Percentiles rank a stretch among this genome's conserved stretches.
Conservation (phyloP, 2,113 vertebrate genomes). For the Atlantisia rogersi region DNA sequence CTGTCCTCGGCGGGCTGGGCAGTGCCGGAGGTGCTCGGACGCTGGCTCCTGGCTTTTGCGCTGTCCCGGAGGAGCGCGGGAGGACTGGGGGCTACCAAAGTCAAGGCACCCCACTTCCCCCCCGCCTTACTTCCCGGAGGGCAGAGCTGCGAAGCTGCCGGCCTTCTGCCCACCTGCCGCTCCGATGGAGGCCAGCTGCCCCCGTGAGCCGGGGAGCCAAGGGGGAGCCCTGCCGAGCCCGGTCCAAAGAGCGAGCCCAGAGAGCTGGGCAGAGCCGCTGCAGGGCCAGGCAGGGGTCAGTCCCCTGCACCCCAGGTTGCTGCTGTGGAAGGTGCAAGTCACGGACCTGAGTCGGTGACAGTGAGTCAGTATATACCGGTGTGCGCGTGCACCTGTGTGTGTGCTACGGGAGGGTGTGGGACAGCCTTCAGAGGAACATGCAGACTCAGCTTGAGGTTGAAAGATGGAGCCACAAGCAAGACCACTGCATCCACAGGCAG, state of each 20-base stretch:
- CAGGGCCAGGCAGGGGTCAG: neutral
- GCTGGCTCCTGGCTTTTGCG: too few relatives aligned
- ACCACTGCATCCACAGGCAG: neutral
- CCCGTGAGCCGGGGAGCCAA: neutral
- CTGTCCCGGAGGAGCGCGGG: neutral
- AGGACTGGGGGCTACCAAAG: neutral
- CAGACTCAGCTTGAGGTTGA: neutral
- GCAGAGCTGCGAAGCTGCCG: neutral
- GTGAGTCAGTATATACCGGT: neutral
- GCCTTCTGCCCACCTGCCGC: fast-evolving
- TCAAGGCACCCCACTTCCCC: fast-evolving
- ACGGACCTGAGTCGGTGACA: neutral
- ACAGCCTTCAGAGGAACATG: neutral
- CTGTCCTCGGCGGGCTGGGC: too few relatives aligned
- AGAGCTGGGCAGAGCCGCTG: neutral
- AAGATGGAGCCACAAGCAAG: neutral
- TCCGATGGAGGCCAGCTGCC: fast-evolving
- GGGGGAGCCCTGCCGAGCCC: too few relatives aligned
- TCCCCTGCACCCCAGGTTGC: fast-evolving
- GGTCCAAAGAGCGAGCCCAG: fast-evolving
- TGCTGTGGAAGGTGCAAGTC: neutral
- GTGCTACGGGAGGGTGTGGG: neutral
- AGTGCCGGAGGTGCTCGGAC: neutral
- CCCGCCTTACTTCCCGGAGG: too few relatives aligned
- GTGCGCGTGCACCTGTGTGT: fast-evolving